Percentiles rank a stretch among this genome's conserved stretches.
phyloP scores from a whole-genome alignment of 2,888 invertebrate genomes.

The Sphecodes monilicornis region DNA sequence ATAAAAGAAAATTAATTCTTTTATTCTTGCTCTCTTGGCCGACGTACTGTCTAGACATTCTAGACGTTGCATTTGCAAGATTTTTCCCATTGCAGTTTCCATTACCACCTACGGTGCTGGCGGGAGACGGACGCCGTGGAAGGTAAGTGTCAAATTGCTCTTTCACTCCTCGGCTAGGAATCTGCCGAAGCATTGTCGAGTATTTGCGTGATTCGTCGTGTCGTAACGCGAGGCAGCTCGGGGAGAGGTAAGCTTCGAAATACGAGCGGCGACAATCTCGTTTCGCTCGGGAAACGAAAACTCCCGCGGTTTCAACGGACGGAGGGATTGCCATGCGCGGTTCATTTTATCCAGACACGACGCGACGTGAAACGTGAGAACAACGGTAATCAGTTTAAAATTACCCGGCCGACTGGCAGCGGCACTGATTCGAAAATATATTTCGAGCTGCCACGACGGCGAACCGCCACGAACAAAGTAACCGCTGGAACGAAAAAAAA shows the following conservation, averaged over 20 bases:
- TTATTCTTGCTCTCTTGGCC: too few species aligned
- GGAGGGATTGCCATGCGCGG: conserved; percentile 18
- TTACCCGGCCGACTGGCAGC: background rate
- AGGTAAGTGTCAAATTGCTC: conserved; percentile 4
- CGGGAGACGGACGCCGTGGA: background rate
- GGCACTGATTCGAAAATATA: background rate
- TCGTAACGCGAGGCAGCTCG: conserved; percentile 12
- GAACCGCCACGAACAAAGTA: background rate
- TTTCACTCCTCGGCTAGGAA: background rate
- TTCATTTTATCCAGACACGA: background rate
- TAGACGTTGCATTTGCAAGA: background rate
- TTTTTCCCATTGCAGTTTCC: background rate
- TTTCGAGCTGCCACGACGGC: background rate
- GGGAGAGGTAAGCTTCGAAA: conserved; percentile 6
- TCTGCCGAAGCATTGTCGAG: conserved; percentile 16
- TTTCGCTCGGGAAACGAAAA: background rate
- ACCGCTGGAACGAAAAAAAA: background rate
- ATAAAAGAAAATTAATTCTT: too few species aligned
- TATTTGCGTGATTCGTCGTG: conserved; percentile 30
- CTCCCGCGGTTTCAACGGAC: conserved; percentile 3
- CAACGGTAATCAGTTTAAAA: conserved; percentile 15
- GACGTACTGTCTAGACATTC: too few species aligned
- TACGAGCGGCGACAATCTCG: conserved; percentile 15
- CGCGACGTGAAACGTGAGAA: conserved; percentile 17
- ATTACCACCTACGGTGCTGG: background rate